Evolutionary conservation across 2,797 vertebrate genomes (phyloP).

Genomic region (Aldrovandia affinis): DNA sequence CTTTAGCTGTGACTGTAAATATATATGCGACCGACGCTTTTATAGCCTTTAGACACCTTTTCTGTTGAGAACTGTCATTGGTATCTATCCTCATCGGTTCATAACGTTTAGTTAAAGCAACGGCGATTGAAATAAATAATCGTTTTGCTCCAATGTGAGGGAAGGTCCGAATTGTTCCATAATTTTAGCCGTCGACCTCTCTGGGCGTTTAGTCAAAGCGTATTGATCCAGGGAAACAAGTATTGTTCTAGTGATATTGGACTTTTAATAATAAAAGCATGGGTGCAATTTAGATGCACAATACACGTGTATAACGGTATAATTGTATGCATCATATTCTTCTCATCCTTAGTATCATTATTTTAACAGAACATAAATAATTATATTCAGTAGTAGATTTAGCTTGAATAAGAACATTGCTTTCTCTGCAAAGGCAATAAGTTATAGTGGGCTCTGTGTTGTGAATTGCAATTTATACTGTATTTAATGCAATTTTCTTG

Average conservation of each 20-base stretch:
- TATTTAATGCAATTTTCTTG: background rate
- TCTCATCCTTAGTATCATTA: background rate
- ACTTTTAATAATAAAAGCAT: background rate
- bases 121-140: background rate
- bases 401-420: background rate
- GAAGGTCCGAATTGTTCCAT: background rate
- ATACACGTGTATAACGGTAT: background rate
- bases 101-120: constrained; percentile 6
- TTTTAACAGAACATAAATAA: background rate
- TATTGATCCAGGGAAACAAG: no score
- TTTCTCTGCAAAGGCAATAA: background rate
- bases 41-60: constrained; percentile 1
- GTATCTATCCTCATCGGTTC: background rate
- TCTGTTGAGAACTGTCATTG: background rate
- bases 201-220: background rate
- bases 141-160: background rate
- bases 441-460: background rate
- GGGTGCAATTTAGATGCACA: background rate
- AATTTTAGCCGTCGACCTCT: background rate
- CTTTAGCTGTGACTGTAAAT: constrained; percentile 1
- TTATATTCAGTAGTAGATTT: background rate
- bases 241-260: background rate
- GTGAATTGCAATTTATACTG: background rate
- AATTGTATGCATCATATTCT: background rate
- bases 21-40: background rate